Percentiles rank a stretch among this genome's conserved stretches.
Conservation (phyloP, 2,113 vertebrate genomes). For the Colius striatus region DNA sequence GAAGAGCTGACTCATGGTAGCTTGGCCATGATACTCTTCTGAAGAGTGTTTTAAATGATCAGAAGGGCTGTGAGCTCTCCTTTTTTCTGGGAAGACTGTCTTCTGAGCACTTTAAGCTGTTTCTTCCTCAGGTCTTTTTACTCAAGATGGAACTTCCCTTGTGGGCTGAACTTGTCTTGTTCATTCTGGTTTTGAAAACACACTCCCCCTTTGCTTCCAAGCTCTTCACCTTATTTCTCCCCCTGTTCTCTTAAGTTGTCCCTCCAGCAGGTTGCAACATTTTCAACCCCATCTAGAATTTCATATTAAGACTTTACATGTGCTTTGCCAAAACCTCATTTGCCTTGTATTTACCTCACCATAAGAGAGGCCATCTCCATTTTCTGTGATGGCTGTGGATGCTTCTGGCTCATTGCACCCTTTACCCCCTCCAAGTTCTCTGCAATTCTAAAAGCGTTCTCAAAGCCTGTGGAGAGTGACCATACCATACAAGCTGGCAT, state of each 20-base stretch:
- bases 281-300: background rate
- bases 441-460: background rate
- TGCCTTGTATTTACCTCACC: background rate
- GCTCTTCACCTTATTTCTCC: background rate
- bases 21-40: background rate
- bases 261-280: background rate
- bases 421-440: background rate
- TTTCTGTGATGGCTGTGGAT: background rate
- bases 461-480: background rate
- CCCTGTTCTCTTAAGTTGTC: rapidly evolving
- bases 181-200: background rate
- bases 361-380: background rate
- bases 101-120: background rate
- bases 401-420: background rate
- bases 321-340: background rate
- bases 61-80: background rate
- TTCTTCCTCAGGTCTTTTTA: background rate
- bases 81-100: background rate
- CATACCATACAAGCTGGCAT: background rate
- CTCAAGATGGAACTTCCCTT: background rate
- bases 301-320: rapidly evolving
- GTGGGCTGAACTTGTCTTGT: background rate
- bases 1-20: background rate
- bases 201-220: background rate
- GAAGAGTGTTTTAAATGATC: background rate